These are phyloP conservation scores for Eupsittula cactorum DNA, from an alignment of 2,113 vertebrate genomes.

Conservation along the genomic window DNA sequence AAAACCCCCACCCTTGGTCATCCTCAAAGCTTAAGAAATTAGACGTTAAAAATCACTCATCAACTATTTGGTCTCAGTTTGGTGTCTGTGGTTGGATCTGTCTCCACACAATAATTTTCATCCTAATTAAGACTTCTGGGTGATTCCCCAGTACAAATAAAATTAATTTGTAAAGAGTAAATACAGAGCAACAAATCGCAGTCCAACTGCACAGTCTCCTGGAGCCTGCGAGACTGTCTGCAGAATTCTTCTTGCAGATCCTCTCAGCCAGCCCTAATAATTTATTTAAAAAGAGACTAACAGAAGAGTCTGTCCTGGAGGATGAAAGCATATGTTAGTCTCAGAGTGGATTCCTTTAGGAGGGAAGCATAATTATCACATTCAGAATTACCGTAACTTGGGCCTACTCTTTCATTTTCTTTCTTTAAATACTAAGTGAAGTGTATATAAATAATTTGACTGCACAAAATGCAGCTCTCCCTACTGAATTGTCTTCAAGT, in stretches of 20 bases:
- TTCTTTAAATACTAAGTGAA: neutral
- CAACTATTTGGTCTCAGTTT: neutral
- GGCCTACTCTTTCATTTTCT: neutral
- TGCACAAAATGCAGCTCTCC: neutral
- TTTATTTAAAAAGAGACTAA: constrained; percentile 60
- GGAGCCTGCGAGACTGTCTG: constrained; percentile 2
- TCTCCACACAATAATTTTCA: neutral
- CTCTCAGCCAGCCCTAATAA: constrained; percentile 48
- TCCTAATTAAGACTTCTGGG: constrained; percentile 27
- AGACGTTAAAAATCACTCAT: neutral
- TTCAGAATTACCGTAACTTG: neutral
- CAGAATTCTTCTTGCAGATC: constrained; percentile 6
- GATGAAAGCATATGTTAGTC: constrained; percentile 41
- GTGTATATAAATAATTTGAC: neutral
- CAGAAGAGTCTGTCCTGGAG: constrained; percentile 55
- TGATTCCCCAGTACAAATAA: constrained; percentile 26
- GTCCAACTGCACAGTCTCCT: neutral
- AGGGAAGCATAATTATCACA: constrained; percentile 6
- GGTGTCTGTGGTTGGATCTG: neutral
- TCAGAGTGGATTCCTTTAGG: constrained; percentile 28
- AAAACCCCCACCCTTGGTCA: neutral
- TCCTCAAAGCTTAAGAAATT: neutral
- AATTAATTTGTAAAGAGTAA: constrained; percentile 40
- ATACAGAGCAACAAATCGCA: constrained; percentile 34
- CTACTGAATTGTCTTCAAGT: neutral